phyloP scores from a whole-genome alignment of 2,797 vertebrate species.

The Anas flavirostris region DNA sequence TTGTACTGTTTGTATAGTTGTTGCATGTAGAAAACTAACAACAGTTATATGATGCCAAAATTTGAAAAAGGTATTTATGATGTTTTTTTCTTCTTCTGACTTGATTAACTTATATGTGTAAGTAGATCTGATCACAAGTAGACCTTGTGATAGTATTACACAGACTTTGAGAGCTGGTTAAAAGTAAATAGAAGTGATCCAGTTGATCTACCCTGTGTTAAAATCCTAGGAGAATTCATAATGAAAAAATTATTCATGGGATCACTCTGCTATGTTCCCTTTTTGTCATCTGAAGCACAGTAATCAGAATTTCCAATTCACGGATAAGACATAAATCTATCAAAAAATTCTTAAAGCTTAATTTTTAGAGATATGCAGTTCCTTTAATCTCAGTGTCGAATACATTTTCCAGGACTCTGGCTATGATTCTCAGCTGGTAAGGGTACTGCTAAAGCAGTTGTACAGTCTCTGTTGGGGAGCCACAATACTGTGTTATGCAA shows the following conservation, averaged over 20 bases:
- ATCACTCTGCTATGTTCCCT: neutral
- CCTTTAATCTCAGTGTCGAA: neutral
- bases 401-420: rapidly evolving
- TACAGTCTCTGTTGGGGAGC: rapidly evolving
- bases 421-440: neutral
- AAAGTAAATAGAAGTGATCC: neutral
- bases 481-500: neutral
- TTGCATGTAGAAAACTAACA: neutral
- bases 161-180: neutral
- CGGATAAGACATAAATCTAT: neutral
- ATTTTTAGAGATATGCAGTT: rapidly evolving
- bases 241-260: neutral
- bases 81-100: neutral
- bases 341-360: neutral
- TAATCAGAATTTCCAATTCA: neutral
- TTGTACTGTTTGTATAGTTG: neutral
- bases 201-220: neutral
- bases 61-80: neutral
- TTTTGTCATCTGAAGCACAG: neutral
- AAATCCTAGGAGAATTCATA: neutral
- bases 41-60: neutral
- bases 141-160: neutral
- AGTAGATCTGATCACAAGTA: neutral
- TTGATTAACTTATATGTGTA: neutral
- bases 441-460: neutral